phyloP scores from a whole-genome alignment of 2,888 invertebrate genomes.

The Drosophila meridionalis region DNA sequence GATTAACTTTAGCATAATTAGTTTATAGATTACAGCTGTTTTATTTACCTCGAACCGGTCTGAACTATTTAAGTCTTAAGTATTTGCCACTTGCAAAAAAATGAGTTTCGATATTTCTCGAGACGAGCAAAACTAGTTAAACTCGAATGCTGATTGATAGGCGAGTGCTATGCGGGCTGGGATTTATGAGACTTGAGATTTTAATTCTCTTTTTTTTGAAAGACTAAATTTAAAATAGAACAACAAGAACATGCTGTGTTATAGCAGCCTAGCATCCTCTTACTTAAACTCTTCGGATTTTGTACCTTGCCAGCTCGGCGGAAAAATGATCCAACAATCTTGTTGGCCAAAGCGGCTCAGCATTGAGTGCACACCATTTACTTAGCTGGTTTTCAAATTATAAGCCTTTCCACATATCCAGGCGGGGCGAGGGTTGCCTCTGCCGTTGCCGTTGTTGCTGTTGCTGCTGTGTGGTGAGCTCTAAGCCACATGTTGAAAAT shows the following conservation, averaged over 20 bases:
- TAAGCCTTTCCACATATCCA: constrained; percentile 62
- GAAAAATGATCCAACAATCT: constrained; percentile 40
- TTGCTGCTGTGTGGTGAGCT: constrained; percentile 24
- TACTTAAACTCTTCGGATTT: not conserved
- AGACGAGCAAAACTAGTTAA: constrained; percentile 37
- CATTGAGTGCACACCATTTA: constrained; percentile 50
- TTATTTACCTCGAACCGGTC: not conserved
- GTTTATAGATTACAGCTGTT: not conserved
- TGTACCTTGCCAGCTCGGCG: constrained; percentile 6
- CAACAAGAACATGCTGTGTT: constrained; percentile 39
- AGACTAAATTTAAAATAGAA: constrained; percentile 12
- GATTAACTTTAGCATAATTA: not conserved
- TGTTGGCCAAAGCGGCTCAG: constrained; percentile 50
- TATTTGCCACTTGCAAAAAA: constrained; percentile 13
- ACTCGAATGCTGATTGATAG: constrained; percentile 38
- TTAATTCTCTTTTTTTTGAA: no score
- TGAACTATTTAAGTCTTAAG: not conserved
- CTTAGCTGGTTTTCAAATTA: constrained; percentile 51
- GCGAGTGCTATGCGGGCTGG: constrained; percentile 43
- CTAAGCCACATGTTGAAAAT: constrained; percentile 70
- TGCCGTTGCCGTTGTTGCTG: not conserved
- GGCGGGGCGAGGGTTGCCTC: not conserved
- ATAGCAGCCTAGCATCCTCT: constrained; percentile 13
- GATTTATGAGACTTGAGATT: not conserved
- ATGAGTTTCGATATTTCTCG: constrained; percentile 24